Conservation (phyloP, 2,113 vertebrate genomes). For the Vidua chalybeata region DNA sequence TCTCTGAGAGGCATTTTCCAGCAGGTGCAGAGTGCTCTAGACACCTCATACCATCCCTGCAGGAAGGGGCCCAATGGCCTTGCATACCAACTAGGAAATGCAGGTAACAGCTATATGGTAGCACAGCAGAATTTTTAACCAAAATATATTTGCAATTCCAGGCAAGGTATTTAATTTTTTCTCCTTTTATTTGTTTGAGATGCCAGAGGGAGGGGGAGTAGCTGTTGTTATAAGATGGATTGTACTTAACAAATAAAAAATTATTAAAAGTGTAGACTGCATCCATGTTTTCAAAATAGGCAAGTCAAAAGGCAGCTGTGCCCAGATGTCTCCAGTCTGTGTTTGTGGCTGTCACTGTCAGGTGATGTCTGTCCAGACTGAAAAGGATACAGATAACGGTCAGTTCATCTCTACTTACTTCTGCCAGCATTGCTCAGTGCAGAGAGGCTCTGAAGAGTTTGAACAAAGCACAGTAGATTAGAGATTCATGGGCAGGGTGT, state of each 20-base stretch:
- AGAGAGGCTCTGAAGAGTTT: background rate
- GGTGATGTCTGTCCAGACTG: background rate
- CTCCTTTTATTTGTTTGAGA: background rate
- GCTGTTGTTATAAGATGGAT: background rate
- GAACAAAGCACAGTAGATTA: background rate
- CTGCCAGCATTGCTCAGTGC: fast-evolving
- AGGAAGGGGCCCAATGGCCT: background rate
- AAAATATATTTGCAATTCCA: background rate
- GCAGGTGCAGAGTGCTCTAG: background rate
- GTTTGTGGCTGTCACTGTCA: background rate
- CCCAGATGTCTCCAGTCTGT: background rate
- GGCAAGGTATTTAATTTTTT: background rate
- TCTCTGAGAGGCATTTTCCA: background rate
- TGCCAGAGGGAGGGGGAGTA: background rate
- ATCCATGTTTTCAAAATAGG: background rate
- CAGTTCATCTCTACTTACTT: background rate
- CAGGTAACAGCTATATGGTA: background rate
- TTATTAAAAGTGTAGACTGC: background rate
- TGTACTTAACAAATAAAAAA: background rate
- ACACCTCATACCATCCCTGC: background rate
- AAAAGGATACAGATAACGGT: background rate
- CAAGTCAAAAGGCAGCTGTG: background rate
- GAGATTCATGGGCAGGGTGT: background rate
- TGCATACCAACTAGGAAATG: background rate
- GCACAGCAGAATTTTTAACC: background rate